These are phyloP conservation scores for Caenorhabditis afra DNA, from an alignment of 2,888 invertebrate genomes.

Conservation along the genomic window DNA sequence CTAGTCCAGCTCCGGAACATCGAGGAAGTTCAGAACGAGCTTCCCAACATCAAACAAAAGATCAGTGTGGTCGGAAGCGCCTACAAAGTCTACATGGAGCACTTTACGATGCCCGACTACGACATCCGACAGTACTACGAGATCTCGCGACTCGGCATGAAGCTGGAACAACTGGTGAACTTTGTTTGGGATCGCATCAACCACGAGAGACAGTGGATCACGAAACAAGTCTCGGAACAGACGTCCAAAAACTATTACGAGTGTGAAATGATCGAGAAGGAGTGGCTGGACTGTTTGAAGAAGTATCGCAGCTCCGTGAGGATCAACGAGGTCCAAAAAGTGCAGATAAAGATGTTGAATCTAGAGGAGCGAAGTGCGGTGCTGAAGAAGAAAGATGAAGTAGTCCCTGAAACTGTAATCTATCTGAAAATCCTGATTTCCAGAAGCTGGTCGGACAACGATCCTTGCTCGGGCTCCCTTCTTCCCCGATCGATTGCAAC, in stretches of 20 bases:
- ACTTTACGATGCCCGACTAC: conserved; percentile 60
- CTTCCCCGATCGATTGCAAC: conserved; percentile 51
- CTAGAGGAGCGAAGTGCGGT: conserved; percentile 50
- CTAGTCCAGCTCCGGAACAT: conserved; percentile 65
- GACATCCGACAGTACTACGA: conserved; percentile 68
- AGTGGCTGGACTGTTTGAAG: conserved; percentile 59
- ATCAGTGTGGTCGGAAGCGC: conserved; percentile 48
- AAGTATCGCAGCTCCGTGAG: conserved; percentile 52
- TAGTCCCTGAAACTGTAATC: no score
- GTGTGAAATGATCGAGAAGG: conserved; percentile 62
- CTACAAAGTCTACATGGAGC: conserved; percentile 57
- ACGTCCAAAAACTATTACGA: conserved; percentile 64
- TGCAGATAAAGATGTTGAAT: conserved; percentile 50
- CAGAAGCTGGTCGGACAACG: conserved; percentile 57
- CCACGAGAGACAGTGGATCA: conserved; percentile 67
- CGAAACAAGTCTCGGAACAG: conserved; percentile 63
- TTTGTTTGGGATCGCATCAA: conserved; percentile 69
- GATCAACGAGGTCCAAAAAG: conserved; percentile 58
- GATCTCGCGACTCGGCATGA: conserved; percentile 60
- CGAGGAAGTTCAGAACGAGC: conserved; percentile 51
- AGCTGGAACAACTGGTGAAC: conserved; percentile 60
- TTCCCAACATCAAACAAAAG: conserved; percentile 41
- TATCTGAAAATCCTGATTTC: no score
- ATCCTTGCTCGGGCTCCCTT: conserved; percentile 44
- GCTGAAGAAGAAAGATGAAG: conserved; percentile 44